Conservation (phyloP, 2,797 vertebrate genomes). For the Premnoplex brunnescens region DNA sequence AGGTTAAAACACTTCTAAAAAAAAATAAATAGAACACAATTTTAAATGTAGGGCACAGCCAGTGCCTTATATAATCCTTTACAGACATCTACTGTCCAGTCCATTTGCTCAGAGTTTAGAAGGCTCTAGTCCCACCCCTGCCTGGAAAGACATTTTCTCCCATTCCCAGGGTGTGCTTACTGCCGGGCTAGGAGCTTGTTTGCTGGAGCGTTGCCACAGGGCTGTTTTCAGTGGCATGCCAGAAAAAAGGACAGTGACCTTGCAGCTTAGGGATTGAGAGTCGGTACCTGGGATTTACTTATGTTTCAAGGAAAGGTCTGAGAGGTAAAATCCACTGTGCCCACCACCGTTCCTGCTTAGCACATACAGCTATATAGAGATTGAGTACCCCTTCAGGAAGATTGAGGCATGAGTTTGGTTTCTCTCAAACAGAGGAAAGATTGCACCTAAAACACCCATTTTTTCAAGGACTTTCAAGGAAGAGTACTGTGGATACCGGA, state of each 20-base stretch:
- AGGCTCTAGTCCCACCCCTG: background rate
- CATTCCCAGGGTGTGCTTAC: background rate
- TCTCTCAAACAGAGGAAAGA: background rate
- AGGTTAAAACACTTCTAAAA: background rate
- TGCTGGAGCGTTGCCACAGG: background rate
- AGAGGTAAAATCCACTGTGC: background rate
- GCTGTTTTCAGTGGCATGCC: background rate
- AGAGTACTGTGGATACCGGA: background rate
- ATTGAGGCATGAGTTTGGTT: background rate
- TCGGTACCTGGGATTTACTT: background rate
- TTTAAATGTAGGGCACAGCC: background rate
- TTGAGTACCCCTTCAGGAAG: background rate
- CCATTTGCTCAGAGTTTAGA: background rate
- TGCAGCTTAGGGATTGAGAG: background rate
- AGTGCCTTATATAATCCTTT: background rate
- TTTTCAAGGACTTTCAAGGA: background rate
- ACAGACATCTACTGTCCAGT: background rate
- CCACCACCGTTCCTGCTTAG: background rate
- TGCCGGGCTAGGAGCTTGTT: background rate
- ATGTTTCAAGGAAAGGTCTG: background rate
- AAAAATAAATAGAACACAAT: background rate
- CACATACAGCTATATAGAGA: background rate
- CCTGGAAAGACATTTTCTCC: background rate
- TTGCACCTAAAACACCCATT: background rate
- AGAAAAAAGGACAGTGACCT: background rate